Evolutionary conservation across 92 coral and sea anemone species (phyloP), one percentile per base, ranked within the genome.

Genomic region (Heteractis magnifica): DNA sequence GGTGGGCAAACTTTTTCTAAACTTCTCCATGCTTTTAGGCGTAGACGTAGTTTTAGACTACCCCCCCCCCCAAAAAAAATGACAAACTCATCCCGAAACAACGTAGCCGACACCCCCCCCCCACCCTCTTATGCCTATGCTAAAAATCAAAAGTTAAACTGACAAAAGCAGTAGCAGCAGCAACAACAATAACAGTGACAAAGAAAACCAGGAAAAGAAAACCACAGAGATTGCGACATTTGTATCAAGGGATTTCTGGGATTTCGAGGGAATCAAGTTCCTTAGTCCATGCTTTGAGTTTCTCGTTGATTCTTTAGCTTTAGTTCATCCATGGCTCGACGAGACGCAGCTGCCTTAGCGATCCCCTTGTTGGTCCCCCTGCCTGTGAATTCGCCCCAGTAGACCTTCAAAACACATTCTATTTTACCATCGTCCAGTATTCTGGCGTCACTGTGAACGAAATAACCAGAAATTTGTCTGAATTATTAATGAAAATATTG

Each of bases 301-400:
- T 34, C 44, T 34, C 44, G 44, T 34, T 34, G 44, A 34, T 68
- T 6, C 15, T 68, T 8, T 23, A 8, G 20, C 73, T 75, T 52
- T 53, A 53, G 81, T 77, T 56, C 85, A 8, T 81, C 85, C 71
- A 77, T 78, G 6, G 88, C 90, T 75, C 83, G 70, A 51, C 87
- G 75, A 52, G 97, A 87, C 77, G 93, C 97, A 21, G 92, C 87
- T 56, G 90, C 51, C 75, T 89, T 93, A 4, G 97, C 97, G 20
- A 90, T 88, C 65, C 50, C 77, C 15, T 80, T 81, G 75, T 93
- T 93, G 44, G 86, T 50, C 6, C 94, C 97, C 76, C 79, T 87
- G 18, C 92, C 94, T 53, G 64, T 87, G 65, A 86, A 93, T 52
- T 70, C 76, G 50, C 97, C 97, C 97, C 94, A 93, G 82, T 15